Conservation (phyloP, 1,140 invertebrate species). For the Apis laboriosa region DNA sequence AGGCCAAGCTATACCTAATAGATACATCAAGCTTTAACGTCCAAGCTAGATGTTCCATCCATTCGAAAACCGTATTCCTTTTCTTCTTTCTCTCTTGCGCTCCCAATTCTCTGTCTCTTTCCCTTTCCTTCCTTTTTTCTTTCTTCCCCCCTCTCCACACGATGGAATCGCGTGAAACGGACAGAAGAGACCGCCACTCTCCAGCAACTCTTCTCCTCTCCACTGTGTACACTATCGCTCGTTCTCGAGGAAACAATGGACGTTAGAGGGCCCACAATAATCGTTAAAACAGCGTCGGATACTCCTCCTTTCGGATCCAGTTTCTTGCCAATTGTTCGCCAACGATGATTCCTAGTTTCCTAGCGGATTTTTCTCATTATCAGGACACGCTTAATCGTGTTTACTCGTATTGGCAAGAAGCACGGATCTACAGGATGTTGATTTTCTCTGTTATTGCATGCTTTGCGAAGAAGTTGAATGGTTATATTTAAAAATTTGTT, state of each 20-base stretch:
- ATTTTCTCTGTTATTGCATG: too few relatives aligned
- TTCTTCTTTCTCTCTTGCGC: conserved; percentile 1
- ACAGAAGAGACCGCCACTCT: background rate
- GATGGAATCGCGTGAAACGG: background rate
- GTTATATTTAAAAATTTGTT: too few relatives aligned
- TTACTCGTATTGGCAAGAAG: too few relatives aligned
- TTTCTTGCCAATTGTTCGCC: background rate
- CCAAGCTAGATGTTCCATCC: conserved; percentile 10
- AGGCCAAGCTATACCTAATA: conserved; percentile 52
- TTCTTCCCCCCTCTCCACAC: background rate
- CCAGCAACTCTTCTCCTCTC: background rate
- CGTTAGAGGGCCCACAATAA: conserved; percentile 34
- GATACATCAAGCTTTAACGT: conserved; percentile 56
- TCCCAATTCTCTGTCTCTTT: background rate
- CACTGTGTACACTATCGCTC: background rate
- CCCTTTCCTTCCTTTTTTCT: background rate
- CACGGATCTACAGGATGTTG: too few relatives aligned
- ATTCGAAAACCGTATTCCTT: conserved; percentile 3
- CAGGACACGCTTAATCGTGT: too few relatives aligned
- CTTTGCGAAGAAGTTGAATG: too few relatives aligned
- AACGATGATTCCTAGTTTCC: conserved; percentile 3
- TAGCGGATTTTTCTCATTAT: conserved; percentile 40
- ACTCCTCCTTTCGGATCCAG: background rate
- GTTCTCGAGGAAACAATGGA: background rate
- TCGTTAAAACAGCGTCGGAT: conserved; percentile 36